Evolutionary conservation across 1,140 invertebrate genomes (phyloP).

Genomic region (Orussus abietinus): DNA sequence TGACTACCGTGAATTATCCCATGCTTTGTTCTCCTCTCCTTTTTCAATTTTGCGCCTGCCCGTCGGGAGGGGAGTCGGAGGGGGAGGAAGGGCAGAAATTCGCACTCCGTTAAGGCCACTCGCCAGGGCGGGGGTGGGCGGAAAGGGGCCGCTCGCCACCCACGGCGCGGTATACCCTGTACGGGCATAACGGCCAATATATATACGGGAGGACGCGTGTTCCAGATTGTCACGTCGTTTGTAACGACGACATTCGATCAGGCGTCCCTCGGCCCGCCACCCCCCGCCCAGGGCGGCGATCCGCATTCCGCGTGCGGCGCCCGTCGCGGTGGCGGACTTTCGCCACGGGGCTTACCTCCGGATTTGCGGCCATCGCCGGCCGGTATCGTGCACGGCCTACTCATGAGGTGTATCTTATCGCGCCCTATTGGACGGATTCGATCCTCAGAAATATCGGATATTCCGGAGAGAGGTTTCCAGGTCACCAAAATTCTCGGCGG

Average conservation of each 20-base stretch:
- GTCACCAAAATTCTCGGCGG: too few relatives aligned
- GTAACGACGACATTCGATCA: constrained; percentile 43
- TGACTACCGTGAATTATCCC: too few relatives aligned
- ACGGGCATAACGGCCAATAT: constrained; percentile 38
- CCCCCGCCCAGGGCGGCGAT: constrained; percentile 10
- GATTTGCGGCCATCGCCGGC: constrained; percentile 38
- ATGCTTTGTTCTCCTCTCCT: too few relatives aligned
- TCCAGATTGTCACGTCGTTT: constrained; percentile 40
- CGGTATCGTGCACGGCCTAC: constrained; percentile 42
- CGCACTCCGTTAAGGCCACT: constrained; percentile 20
- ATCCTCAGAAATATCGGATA: too few relatives aligned
- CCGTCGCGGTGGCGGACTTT: constrained; percentile 28
- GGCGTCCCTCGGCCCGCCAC: constrained; percentile 28
- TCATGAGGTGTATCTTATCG: constrained; percentile 41
- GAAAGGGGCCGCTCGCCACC: constrained; percentile 12
- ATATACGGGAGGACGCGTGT: constrained; percentile 36
- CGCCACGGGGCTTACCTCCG: constrained; percentile 35
- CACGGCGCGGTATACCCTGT: too few relatives aligned
- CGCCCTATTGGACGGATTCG: too few relatives aligned
- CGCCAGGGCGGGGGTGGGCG: too few relatives aligned
- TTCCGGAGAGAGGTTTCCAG: too few relatives aligned
- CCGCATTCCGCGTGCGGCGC: constrained; percentile 35
- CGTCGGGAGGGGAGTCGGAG: too few relatives aligned
- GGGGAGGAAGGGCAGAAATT: too few relatives aligned
- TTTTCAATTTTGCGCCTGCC: too few relatives aligned